A percentile compares a stretch with the other conserved stretches of the same genome.
These are phyloP conservation scores for Drosophila algonquin DNA, from an alignment of 2,888 invertebrate species.

Conservation along the genomic window DNA sequence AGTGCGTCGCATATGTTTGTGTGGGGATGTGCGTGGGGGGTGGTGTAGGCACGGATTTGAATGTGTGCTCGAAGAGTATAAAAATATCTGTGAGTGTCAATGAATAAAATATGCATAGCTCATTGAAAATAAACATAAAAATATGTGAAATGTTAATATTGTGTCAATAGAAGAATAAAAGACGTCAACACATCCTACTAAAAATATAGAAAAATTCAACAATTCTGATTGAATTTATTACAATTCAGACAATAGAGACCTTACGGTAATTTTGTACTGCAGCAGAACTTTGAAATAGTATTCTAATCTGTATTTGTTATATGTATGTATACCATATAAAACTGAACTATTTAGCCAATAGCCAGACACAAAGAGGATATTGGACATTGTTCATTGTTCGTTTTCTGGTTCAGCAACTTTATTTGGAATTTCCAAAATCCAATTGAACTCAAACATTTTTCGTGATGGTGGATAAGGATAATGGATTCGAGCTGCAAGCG, in stretches of 20 bases:
- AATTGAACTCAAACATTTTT: conserved; percentile 21
- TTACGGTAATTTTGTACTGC: too few relatives aligned
- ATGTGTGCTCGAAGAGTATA: too few relatives aligned
- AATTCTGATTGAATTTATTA: too few relatives aligned
- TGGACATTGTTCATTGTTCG: not conserved
- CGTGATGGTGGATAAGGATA: conserved; percentile 2
- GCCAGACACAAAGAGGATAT: not conserved
- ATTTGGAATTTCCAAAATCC: conserved; percentile 19
- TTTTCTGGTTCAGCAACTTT: not conserved
- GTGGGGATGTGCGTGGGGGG: not conserved
- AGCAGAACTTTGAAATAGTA: too few relatives aligned
- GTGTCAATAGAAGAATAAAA: too few relatives aligned
- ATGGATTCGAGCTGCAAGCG: conserved; percentile 8
- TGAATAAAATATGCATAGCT: not conserved
- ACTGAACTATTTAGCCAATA: not conserved
- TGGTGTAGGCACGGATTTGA: not conserved
- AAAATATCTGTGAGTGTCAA: not conserved
- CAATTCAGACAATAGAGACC: too few relatives aligned
- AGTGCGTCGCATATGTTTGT: not conserved
- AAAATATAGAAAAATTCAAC: too few relatives aligned
- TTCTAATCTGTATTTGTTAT: too few relatives aligned
- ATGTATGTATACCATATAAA: not conserved
- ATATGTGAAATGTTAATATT: not conserved
- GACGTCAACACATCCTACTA: not conserved
- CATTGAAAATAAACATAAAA: not conserved